Evolutionary conservation across 1,140 invertebrate species (phyloP).

Genomic region (Eumaeus atala): DNA sequence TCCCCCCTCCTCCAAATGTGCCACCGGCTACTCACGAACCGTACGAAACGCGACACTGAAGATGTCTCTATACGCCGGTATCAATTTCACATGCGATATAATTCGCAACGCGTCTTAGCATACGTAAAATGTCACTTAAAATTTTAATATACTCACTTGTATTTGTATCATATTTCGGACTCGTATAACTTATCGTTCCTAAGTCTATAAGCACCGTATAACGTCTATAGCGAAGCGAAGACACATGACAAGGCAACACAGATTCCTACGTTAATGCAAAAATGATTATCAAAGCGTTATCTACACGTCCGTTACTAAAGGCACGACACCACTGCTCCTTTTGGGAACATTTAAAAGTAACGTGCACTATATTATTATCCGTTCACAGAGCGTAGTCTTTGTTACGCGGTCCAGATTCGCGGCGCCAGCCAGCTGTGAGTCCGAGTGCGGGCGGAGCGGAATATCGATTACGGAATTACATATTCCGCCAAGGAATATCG

Average conservation of each 20-base stretch:
- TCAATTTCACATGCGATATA: too few relatives aligned
- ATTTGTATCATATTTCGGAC: slow-evolving; percentile 7
- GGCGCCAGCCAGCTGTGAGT: slow-evolving; percentile 64
- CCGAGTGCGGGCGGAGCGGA: slow-evolving; percentile 55
- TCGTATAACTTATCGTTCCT: slow-evolving; percentile 1
- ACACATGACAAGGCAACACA: slow-evolving; percentile 72
- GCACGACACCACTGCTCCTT: slow-evolving; percentile 64
- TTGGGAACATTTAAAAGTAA: slow-evolving; percentile 48
- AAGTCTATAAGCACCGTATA: slow-evolving; percentile 50
- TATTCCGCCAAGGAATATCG: slow-evolving; percentile 66
- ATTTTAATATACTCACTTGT: neutral
- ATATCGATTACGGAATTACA: slow-evolving; percentile 68
- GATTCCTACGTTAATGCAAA: slow-evolving; percentile 48
- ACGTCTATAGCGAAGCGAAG: slow-evolving; percentile 65
- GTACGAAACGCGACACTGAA: too few relatives aligned
- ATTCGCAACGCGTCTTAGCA: too few relatives aligned
- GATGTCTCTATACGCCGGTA: too few relatives aligned
- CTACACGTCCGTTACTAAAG: slow-evolving; percentile 40
- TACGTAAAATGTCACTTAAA: too few relatives aligned
- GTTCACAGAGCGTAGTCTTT: slow-evolving; percentile 42
- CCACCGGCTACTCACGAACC: too few relatives aligned
- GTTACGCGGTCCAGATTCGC: slow-evolving; percentile 55
- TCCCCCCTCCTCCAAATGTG: too few relatives aligned
- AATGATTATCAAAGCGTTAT: slow-evolving; percentile 44
- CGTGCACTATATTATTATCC: slow-evolving; percentile 39